A percentile compares a stretch with the other conserved stretches of the same genome.
These are phyloP conservation scores for Smutsia gigantea DNA, from an alignment of 2,797 vertebrate species.

Conservation along the genomic window DNA sequence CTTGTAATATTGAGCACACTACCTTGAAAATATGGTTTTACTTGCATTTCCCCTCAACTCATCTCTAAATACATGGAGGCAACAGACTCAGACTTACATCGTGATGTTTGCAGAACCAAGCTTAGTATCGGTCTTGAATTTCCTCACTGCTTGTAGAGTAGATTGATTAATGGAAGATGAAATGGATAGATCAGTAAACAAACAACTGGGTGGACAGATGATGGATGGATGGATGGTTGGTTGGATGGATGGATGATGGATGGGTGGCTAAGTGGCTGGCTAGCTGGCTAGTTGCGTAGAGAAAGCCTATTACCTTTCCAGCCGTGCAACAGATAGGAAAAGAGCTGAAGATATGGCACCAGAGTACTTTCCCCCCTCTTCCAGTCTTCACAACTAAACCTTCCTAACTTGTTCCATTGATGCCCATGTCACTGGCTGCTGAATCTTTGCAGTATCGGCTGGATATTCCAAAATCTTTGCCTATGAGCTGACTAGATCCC, in stretches of 20 bases:
- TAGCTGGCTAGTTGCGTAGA: too few species aligned
- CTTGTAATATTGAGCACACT: fast-evolving
- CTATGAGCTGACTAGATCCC: neutral
- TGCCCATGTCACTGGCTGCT: neutral
- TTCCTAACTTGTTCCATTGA: too few species aligned
- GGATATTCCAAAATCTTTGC: neutral
- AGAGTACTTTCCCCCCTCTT: neutral
- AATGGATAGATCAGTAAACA: too few species aligned
- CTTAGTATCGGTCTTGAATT: neutral
- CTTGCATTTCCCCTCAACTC: neutral
- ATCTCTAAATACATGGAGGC: neutral
- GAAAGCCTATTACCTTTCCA: neutral
- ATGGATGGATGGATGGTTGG: fast-evolving
- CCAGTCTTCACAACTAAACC: neutral
- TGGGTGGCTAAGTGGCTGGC: neutral
- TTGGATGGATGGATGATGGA: too few species aligned
- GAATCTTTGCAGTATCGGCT: neutral
- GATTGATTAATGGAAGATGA: fast-evolving
- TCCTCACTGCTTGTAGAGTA: neutral
- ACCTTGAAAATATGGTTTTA: neutral
- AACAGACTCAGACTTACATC: neutral
- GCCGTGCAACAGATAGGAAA: neutral
- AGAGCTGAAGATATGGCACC: neutral
- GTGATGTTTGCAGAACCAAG: neutral
- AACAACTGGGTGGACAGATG: too few species aligned